Evolutionary conservation across 2,888 invertebrate species (phyloP).

Genomic region (Pristionchus japonicus): DNA sequence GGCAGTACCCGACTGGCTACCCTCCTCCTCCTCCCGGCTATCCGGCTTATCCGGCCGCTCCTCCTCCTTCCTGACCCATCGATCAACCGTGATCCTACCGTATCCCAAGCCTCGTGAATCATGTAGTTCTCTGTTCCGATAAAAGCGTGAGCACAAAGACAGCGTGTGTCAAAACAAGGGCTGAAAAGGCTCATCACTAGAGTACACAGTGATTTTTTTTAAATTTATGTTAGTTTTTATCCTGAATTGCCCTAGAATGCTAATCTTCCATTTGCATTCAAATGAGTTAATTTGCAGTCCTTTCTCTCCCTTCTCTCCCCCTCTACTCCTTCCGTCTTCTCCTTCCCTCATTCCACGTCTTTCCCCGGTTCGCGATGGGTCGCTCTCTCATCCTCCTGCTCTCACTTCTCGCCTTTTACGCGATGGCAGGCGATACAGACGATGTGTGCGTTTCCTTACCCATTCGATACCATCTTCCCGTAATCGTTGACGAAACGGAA

Average conservation of each 20-base stretch:
- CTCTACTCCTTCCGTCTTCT: not conserved
- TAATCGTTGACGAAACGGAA: too few species aligned
- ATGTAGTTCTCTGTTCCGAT: not conserved
- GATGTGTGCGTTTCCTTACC: too few species aligned
- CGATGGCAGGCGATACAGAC: too few species aligned
- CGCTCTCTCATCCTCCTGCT: not conserved
- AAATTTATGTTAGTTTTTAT: too few species aligned
- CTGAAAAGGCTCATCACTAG: not conserved
- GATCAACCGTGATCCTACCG: too few species aligned
- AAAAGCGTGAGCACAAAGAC: not conserved
- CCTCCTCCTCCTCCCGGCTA: not conserved
- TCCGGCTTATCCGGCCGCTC: too few species aligned
- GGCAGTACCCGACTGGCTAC: not conserved
- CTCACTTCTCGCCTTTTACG: too few species aligned
- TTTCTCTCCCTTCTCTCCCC: not conserved
- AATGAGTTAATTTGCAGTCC: not conserved
- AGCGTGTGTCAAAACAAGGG: not conserved
- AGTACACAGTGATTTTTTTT: too few species aligned
- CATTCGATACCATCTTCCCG: too few species aligned
- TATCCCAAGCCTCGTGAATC: not conserved
- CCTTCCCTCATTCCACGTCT: not conserved
- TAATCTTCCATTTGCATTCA: too few species aligned
- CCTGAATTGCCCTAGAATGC: too few species aligned
- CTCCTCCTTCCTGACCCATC: too few species aligned
- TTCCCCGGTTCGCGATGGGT: not conserved